Percentiles rank a stretch among this genome's conserved stretches.
phyloP scores from a whole-genome alignment of 2,113 vertebrate species.

The Delphinus delphis region DNA sequence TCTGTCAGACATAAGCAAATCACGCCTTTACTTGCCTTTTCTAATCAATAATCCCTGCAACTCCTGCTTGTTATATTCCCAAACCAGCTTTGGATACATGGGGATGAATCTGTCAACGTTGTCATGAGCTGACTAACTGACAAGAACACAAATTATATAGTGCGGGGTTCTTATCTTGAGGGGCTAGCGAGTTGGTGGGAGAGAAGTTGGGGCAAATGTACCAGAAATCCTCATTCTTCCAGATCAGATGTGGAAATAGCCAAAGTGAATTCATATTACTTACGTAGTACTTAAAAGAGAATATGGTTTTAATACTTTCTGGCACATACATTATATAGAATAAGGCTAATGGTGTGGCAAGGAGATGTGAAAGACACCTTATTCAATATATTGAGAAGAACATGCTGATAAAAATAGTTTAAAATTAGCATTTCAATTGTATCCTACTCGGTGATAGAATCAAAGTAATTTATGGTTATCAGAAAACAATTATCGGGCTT shows the following conservation, averaged over 20 bases:
- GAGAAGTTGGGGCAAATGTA: neutral
- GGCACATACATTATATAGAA: neutral
- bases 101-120: neutral
- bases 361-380: neutral
- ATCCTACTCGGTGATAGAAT: neutral
- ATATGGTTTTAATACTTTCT: neutral
- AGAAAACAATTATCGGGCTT: neutral
- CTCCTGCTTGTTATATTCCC: neutral
- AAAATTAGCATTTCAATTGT: neutral
- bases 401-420: neutral
- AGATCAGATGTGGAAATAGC: neutral
- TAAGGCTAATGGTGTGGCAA: neutral
- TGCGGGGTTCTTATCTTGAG: neutral
- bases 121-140: neutral
- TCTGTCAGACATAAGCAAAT: slow-evolving; percentile 57
- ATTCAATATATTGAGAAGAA: neutral
- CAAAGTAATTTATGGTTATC: neutral
- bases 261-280: neutral
- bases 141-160: neutral
- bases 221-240: neutral
- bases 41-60: neutral
- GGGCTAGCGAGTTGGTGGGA: neutral
- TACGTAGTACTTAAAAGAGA: neutral
- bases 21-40: slow-evolving; percentile 27
- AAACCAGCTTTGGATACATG: neutral